Base-by-base conservation (phyloP, 1,140 invertebrate genomes). In the Nebria ingens region DNA sequence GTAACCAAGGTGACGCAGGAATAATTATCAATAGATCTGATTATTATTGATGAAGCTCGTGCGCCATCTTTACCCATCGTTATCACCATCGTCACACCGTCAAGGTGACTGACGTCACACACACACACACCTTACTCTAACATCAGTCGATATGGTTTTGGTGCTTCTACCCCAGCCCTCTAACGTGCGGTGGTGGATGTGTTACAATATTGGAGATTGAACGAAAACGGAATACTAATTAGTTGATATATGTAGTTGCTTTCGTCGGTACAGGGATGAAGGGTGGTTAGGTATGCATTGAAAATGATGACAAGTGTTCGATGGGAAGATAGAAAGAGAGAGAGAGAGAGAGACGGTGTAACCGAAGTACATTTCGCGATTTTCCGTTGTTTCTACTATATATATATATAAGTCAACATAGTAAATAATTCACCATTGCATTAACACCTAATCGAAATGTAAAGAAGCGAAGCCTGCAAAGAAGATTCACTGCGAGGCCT, bases 11-110 rank as follows among this genome's bases (percentile, higher is more conserved):
- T 59, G 60, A 61, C 60, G 58, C 49, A 40, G 51, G 58, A 55
- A 59, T 59, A 57, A 61, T 61, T 59, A 61, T 57, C 60, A 61
- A 61, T 59, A 61, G 60, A 61, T 59, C 56, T 61, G 60, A 61
- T 61, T 61, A 61, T 61, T 61, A 45, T 45, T 45, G 6, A 17
- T 45, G 40, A 45, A 6, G 40, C 15, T 6, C 40, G 40, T 45
- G 6, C 17, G 40, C 40, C 40, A 45, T 45, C 40, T 45, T 45
- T 45, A 17, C 17, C 6, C 17, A 17, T 4, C 40, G 6, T 45
- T 17, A 45, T 29, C 40, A 45, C 25, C 25, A 34, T n/a, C n/a
- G 25, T n/a, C 25, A 34, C 25, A 34, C 25, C 6, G 25, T 34
- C 25, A n/a, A 34, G 6, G n/a, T 34, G n/a, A 34, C 25, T n/a